A percentile compares a stretch with the other conserved stretches of the same genome.
phyloP scores from a whole-genome alignment of 2,888 invertebrate species.

The Steinernema carpocapsae region DNA sequence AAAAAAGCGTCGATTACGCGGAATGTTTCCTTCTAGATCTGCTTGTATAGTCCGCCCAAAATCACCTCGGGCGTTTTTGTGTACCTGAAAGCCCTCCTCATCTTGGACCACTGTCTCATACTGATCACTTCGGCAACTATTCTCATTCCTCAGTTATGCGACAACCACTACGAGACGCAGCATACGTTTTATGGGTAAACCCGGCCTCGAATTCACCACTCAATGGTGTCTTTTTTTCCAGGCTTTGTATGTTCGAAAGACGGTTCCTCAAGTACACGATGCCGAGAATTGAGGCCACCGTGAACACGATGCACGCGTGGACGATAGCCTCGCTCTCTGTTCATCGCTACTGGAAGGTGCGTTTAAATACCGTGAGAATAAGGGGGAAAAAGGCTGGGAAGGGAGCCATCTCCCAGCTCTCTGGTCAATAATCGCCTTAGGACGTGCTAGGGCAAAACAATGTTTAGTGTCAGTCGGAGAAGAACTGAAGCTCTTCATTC shows the following conservation, averaged over 20 bases:
- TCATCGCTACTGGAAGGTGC: slow-evolving; percentile 68
- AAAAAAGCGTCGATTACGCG: no score
- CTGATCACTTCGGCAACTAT: slow-evolving; percentile 51
- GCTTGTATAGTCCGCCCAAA: slow-evolving; percentile 66
- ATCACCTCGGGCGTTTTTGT: slow-evolving; percentile 68
- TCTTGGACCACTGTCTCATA: slow-evolving; percentile 63
- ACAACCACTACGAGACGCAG: slow-evolving; percentile 49
- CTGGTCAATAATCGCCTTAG: slow-evolving; percentile 24
- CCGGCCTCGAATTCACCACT: not conserved
- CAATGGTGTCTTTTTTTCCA: slow-evolving; percentile 31
- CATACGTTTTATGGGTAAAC: slow-evolving; percentile 50
- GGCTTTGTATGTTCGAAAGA: slow-evolving; percentile 64
- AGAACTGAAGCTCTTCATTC: not conserved
- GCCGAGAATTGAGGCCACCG: slow-evolving; percentile 62
- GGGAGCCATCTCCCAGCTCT: slow-evolving; percentile 4
- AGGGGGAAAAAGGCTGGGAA: not conserved
- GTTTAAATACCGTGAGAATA: slow-evolving; percentile 19
- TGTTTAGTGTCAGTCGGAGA: not conserved
- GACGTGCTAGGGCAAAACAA: slow-evolving; percentile 4
- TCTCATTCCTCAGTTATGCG: slow-evolving; percentile 53
- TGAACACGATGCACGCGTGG: slow-evolving; percentile 66
- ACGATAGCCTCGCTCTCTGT: slow-evolving; percentile 66
- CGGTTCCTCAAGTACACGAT: slow-evolving; percentile 61
- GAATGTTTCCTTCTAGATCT: slow-evolving; percentile 60
- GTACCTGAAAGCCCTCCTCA: slow-evolving; percentile 64